Evolutionary conservation across 2,888 invertebrate species (phyloP).

Genomic region (Nemurella pictetii): DNA sequence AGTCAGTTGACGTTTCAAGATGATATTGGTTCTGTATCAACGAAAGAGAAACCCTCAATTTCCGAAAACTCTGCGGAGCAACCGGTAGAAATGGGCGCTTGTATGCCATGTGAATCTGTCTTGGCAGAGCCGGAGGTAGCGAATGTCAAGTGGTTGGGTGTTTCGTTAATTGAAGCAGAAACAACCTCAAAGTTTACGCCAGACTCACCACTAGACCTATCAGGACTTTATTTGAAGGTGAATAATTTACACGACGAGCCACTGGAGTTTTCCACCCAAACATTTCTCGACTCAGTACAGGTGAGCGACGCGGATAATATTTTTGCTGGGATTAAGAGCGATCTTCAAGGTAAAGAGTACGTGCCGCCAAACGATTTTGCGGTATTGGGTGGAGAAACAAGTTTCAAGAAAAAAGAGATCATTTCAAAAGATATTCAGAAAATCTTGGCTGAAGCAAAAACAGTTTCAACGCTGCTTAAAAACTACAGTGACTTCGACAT

Average conservation of each 20-base stretch:
- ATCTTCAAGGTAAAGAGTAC: background rate
- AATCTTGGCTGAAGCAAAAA: background rate
- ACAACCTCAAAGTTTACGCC: background rate
- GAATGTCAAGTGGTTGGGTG: background rate
- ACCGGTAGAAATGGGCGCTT: background rate
- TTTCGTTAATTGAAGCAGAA: background rate
- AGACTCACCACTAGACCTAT: background rate
- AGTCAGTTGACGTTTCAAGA: too few relatives aligned
- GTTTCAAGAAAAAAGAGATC: background rate
- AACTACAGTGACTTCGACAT: background rate
- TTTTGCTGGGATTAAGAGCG: background rate
- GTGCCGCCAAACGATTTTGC: background rate
- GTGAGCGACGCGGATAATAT: background rate
- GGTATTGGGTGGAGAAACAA: background rate
- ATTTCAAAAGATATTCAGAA: background rate
- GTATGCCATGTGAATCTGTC: background rate
- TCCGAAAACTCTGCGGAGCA: background rate
- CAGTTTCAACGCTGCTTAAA: background rate
- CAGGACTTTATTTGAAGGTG: background rate
- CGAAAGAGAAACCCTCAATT: too few relatives aligned
- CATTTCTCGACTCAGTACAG: background rate
- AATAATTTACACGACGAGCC: background rate
- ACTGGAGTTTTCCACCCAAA: background rate
- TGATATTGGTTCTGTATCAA: too few relatives aligned
- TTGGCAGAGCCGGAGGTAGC: background rate